These are phyloP conservation scores for Andrena minutula DNA, from an alignment of 2,888 invertebrate species.

Conservation along the genomic window DNA sequence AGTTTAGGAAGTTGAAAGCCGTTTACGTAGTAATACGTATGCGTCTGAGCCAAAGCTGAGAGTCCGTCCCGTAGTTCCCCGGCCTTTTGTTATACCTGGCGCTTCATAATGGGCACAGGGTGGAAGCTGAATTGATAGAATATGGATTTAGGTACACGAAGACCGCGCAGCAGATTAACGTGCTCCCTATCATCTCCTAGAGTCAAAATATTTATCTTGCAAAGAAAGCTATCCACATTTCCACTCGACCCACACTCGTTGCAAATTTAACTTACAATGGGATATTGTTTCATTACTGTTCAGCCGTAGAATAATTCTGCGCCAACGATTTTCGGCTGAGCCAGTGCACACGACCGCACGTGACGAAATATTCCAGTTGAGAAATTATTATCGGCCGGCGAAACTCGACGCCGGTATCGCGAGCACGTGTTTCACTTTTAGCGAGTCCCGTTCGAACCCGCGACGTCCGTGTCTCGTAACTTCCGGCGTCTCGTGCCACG, in stretches of 20 bases:
- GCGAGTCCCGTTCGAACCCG: slow-evolving; percentile 22
- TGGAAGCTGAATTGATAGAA: too few species aligned
- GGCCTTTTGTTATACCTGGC: background rate
- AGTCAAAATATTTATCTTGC: too few species aligned
- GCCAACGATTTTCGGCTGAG: background rate
- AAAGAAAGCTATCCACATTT: too few species aligned
- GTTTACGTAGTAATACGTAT: background rate
- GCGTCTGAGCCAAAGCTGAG: background rate
- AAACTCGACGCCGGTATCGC: slow-evolving; percentile 33
- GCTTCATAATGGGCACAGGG: background rate
- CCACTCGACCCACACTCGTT: background rate
- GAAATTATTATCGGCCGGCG: slow-evolving; percentile 30
- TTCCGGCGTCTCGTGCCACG: slow-evolving; percentile 59
- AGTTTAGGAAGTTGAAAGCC: background rate
- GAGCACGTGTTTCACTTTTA: slow-evolving; percentile 34
- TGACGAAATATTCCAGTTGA: slow-evolving; percentile 1
- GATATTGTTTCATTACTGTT: background rate
- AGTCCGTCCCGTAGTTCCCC: background rate
- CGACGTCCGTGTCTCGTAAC: slow-evolving; percentile 48
- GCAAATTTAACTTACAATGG: background rate
- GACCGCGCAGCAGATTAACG: too few species aligned
- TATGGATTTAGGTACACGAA: too few species aligned
- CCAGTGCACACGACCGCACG: slow-evolving; percentile 24
- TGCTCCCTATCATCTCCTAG: too few species aligned
- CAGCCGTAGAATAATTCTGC: background rate